Percentiles rank a stretch among this genome's conserved stretches.
Conservation (phyloP, 53 echinoderm and acorn worm genomes). For the Apostichopus leukothele region DNA sequence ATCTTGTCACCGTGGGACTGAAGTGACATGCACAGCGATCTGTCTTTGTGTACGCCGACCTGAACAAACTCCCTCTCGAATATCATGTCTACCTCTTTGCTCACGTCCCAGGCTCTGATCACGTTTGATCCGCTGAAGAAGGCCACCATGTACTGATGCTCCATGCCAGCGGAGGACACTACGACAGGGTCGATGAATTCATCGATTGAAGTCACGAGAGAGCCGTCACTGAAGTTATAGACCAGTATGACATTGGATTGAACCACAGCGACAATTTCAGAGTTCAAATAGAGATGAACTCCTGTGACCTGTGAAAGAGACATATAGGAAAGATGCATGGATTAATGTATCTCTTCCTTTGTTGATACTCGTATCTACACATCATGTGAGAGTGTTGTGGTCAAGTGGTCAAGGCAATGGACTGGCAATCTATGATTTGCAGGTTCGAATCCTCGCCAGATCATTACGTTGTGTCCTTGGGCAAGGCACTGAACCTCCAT, state of each 20-base stretch:
- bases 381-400: too few species aligned
- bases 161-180: constrained; percentile 67
- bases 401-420: too few species aligned
- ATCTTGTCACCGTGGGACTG: constrained; percentile 71
- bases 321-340: not conserved
- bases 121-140: constrained; percentile 88
- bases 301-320: not conserved
- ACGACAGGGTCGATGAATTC: constrained; percentile 86
- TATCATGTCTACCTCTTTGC: constrained; percentile 37
- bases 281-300: constrained; percentile 28
- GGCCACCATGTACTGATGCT: constrained; percentile 74
- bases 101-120: constrained; percentile 84
- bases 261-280: constrained; percentile 42
- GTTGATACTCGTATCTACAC: too few species aligned
- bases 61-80: constrained; percentile 54
- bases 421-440: too few species aligned
- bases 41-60: constrained; percentile 82
- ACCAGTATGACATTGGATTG: constrained; percentile 66
- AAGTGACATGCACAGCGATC: constrained; percentile 69
- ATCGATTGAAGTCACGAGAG: constrained; percentile 49
- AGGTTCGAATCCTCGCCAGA: too few species aligned
- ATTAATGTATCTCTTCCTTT: too few species aligned
- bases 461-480: too few species aligned
- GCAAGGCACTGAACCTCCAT: too few species aligned
- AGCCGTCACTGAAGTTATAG: constrained; percentile 49